phyloP scores from a whole-genome alignment of 2,888 invertebrate genomes.

The Acrocyrtus sp. region DNA sequence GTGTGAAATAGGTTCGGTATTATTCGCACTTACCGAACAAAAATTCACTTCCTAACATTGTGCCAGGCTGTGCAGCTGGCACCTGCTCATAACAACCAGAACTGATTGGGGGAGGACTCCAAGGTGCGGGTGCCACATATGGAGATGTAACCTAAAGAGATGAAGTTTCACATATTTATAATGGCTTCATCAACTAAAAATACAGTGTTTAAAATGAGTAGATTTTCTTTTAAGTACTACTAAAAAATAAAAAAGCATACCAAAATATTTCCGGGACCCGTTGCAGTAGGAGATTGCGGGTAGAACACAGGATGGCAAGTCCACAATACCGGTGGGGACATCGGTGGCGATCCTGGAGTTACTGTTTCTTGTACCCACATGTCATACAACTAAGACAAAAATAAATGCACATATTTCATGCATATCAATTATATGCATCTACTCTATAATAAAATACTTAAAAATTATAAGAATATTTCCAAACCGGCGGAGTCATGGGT shows the following conservation, averaged over 20 bases:
- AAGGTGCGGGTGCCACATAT: conserved; percentile 38
- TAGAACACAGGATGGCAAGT: conserved; percentile 60
- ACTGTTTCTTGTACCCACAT: conserved; percentile 54
- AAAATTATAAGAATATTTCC: not conserved
- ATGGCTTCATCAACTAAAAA: not conserved
- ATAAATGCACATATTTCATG: not conserved
- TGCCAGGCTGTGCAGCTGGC: conserved; percentile 3
- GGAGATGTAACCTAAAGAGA: conserved; percentile 31
- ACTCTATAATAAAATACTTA: not conserved
- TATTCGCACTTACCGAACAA: conserved; percentile 42
- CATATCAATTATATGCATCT: not conserved
- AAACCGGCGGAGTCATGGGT: conserved; percentile 46
- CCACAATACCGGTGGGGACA: conserved; percentile 59
- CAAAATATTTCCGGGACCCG: conserved; percentile 49
- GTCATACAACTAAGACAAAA: conserved; percentile 47
- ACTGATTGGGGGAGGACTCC: conserved; percentile 55
- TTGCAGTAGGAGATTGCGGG: conserved; percentile 47
- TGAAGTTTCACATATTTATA: not conserved
- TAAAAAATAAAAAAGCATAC: no score
- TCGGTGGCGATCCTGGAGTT: conserved; percentile 53
- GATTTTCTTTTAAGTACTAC: not conserved
- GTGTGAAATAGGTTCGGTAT: no score
- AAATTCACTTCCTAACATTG: conserved; percentile 44
- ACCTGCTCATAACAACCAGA: conserved; percentile 48
- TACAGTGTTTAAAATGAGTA: not conserved